Conservation (phyloP, 2,888 invertebrate species). For the Phyto melanocephala region DNA sequence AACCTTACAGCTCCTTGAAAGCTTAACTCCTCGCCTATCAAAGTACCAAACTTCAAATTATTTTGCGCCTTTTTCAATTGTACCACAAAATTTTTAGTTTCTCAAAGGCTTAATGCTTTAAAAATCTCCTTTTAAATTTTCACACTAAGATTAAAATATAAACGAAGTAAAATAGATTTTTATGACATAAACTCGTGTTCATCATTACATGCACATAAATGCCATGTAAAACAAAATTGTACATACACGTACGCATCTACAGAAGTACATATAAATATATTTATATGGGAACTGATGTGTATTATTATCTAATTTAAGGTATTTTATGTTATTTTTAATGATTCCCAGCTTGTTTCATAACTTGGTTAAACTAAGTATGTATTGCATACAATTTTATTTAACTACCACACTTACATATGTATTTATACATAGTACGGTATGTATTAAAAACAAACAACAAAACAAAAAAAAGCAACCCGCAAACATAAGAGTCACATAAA, state of each 20-base stretch:
- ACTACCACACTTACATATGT: neutral
- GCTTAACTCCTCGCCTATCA: too few relatives aligned
- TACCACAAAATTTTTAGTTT: too few relatives aligned
- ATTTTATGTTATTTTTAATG: neutral
- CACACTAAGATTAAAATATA: neutral
- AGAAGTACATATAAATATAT: neutral
- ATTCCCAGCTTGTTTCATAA: neutral
- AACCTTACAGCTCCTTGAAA: too few relatives aligned
- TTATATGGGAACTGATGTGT: neutral
- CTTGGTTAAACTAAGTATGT: neutral
- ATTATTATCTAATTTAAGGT: neutral
- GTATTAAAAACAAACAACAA: neutral
- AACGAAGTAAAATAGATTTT: neutral
- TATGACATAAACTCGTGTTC: neutral
- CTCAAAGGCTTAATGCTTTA: too few relatives aligned
- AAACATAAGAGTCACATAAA: neutral
- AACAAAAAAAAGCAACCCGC: neutral
- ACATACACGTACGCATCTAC: neutral
- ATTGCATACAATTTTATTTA: neutral
- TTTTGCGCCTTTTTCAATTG: too few relatives aligned
- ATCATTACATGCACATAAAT: neutral
- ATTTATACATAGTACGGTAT: neutral
- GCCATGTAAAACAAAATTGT: neutral
- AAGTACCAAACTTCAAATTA: too few relatives aligned
- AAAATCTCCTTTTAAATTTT: too few relatives aligned